Evolutionary conservation across 2,888 invertebrate species (phyloP).

Genomic region (Polia nebulosa): DNA sequence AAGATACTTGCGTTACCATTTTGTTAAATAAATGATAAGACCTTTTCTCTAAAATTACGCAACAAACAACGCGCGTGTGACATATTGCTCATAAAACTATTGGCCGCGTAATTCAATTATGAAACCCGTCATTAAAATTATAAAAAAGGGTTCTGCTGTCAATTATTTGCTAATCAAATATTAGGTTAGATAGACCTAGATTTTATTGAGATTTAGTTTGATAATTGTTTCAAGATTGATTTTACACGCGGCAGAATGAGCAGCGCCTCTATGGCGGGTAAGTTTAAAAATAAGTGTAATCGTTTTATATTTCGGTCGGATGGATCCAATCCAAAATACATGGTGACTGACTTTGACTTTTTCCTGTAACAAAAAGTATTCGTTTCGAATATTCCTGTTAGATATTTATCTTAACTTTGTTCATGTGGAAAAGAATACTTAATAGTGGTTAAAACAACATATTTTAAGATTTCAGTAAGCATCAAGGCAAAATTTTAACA

Average conservation of each 20-base stretch:
- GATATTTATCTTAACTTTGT: background rate
- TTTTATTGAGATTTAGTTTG: conserved; percentile 52
- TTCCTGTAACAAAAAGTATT: background rate
- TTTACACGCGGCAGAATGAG: conserved; percentile 89
- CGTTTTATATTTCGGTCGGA: background rate
- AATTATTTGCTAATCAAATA: conserved; percentile 46
- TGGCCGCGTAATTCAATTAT: conserved; percentile 60
- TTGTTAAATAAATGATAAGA: no score
- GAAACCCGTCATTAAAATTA: conserved; percentile 37
- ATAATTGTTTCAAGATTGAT: conserved; percentile 85
- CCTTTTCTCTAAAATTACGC: no score
- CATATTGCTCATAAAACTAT: conserved; percentile 4
- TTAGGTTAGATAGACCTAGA: conserved; percentile 39
- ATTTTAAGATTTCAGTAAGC: background rate
- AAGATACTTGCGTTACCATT: no score
- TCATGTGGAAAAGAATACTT: background rate
- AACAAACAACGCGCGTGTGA: no score
- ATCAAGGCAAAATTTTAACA: background rate
- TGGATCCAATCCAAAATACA: background rate
- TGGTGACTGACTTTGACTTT: conserved; percentile 5
- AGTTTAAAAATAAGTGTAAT: conserved; percentile 62
- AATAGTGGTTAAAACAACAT: no score
- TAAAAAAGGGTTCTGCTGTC: conserved; percentile 48
- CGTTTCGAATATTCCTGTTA: background rate
- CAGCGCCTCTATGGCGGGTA: conserved; percentile 90